phyloP scores from a whole-genome alignment of 2,113 vertebrate species.

The Cairina moschata region DNA sequence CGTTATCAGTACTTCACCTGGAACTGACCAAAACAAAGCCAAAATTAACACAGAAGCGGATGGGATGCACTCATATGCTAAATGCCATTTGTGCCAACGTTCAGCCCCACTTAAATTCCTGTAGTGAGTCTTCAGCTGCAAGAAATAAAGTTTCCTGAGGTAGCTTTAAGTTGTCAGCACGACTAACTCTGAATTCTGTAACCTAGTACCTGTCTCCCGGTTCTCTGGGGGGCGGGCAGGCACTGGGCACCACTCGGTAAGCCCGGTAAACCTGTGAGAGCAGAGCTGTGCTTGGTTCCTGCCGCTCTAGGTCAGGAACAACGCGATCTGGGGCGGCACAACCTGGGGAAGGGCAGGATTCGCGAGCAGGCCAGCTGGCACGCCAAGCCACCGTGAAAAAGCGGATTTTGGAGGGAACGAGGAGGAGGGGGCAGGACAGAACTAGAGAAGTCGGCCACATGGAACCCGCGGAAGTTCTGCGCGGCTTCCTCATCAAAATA shows the following conservation, averaged over 20 bases:
- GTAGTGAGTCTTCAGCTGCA: background rate
- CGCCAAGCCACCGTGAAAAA: background rate
- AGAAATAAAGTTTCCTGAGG: background rate
- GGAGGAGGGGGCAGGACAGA: background rate
- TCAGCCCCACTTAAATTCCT: background rate
- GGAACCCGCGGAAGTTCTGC: background rate
- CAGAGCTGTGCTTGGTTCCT: background rate
- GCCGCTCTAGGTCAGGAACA: background rate
- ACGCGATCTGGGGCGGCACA: slow-evolving; percentile 9
- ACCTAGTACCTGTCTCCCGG: background rate
- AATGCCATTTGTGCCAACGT: background rate
- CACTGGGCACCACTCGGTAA: background rate
- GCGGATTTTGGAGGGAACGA: background rate
- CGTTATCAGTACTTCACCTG: background rate
- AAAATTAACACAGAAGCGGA: background rate
- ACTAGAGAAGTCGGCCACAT: background rate
- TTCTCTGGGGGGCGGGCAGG: background rate
- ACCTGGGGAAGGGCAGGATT: background rate
- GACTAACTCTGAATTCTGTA: background rate
- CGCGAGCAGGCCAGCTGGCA: background rate
- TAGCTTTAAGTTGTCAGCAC: background rate
- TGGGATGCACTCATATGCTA: background rate
- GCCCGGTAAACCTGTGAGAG: background rate
- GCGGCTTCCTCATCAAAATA: background rate
- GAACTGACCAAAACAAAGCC: background rate